phyloP scores from a whole-genome alignment of 2,797 vertebrate genomes.

The Coregonus ussuriensis region DNA sequence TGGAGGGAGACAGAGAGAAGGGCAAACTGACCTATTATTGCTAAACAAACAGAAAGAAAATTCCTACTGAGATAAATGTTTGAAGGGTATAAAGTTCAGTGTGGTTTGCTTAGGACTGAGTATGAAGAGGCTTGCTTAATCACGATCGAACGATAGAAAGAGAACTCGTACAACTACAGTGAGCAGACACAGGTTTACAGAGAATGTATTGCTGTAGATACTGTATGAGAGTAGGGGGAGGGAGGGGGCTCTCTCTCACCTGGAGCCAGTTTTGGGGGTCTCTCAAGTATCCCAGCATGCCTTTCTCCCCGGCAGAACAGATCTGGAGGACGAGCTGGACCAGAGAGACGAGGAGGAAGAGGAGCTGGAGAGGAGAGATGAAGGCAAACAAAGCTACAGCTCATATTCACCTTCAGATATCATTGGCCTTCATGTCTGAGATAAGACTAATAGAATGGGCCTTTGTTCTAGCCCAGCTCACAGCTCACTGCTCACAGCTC shows the following conservation, averaged over 20 bases:
- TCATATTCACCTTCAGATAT: background rate
- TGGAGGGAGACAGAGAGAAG: slow-evolving; percentile 13
- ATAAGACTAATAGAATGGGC: background rate
- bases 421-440: background rate
- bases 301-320: slow-evolving; percentile 58
- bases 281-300: slow-evolving; percentile 65
- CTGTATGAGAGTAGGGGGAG: slow-evolving; percentile 3
- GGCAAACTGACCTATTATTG: background rate
- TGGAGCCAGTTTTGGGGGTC: slow-evolving; percentile 74
- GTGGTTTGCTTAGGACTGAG: background rate
- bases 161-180: background rate
- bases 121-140: background rate
- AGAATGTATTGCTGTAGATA: slow-evolving; percentile 27
- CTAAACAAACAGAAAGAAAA: background rate
- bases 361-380: slow-evolving; percentile 63
- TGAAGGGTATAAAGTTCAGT: background rate
- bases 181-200: background rate
- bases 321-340: slow-evolving; percentile 69
- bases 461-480: too few species aligned
- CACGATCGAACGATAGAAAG: background rate
- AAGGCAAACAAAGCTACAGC: background rate
- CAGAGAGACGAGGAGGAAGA: slow-evolving; percentile 73
- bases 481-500: too few species aligned
- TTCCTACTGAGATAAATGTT: background rate
- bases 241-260: slow-evolving; percentile 57